These are phyloP conservation scores for Lepidocyrtinus sp. DNA, from an alignment of 2,888 invertebrate species.

Conservation along the genomic window DNA sequence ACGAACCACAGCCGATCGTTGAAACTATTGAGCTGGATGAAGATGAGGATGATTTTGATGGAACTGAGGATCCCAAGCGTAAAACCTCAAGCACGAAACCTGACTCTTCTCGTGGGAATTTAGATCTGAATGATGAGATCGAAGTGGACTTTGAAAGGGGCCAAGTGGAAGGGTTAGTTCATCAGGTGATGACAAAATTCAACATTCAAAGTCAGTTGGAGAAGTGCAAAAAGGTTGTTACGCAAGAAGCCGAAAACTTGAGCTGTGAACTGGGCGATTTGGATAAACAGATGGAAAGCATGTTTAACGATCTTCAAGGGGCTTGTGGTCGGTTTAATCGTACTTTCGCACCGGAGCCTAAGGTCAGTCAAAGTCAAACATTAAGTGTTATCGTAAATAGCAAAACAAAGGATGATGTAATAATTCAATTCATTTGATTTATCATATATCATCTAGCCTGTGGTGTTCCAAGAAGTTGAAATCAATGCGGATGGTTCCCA, in stretches of 20 bases:
- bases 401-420: not conserved
- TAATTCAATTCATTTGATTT: no score
- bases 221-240: not conserved
- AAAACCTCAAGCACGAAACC: not conserved
- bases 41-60: not conserved
- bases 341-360: not conserved
- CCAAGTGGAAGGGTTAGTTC: conserved; percentile 19
- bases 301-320: no score
- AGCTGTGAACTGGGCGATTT: conserved; percentile 23
- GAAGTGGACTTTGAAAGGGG: conserved; percentile 23
- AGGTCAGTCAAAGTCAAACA: not conserved
- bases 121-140: conserved; percentile 23
- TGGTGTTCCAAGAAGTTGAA: conserved; percentile 46
- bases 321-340: no score
- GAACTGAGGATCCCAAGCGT: not conserved
- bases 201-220: conserved; percentile 11
- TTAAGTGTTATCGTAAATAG: not conserved
- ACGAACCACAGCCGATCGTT: conserved; percentile 28
- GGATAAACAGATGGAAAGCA: not conserved
- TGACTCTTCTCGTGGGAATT: not conserved
- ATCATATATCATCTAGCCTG: conserved; percentile 30
- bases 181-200: conserved; percentile 3
- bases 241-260: conserved; percentile 8
- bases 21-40: conserved; percentile 26
- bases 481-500: conserved; percentile 51